A percentile compares a stretch with the other conserved stretches of the same genome.
These are phyloP conservation scores for Acronicta alni DNA, from an alignment of 2,888 invertebrate genomes.

Conservation along the genomic window DNA sequence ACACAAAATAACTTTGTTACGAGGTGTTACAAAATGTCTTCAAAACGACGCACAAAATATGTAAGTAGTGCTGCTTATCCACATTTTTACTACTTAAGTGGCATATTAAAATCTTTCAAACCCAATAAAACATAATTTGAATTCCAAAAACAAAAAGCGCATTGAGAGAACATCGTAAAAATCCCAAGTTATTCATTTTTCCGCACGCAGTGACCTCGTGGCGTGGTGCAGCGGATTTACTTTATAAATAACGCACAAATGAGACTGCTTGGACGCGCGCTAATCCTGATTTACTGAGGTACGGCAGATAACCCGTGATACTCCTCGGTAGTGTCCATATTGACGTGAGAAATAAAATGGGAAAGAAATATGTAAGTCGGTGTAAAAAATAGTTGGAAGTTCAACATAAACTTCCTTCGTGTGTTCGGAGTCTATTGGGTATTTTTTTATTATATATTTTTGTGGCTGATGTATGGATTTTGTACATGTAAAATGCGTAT, in stretches of 20 bases:
- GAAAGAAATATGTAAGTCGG: constrained; percentile 51
- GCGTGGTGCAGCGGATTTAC: constrained; percentile 69
- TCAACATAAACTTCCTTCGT: constrained; percentile 46
- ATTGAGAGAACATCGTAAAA: constrained; percentile 51
- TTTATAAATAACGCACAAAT: constrained; percentile 86
- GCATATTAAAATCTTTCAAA: constrained; percentile 29
- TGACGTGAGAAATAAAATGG: constrained; percentile 51
- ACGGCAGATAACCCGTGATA: constrained; percentile 64
- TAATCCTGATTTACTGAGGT: constrained; percentile 86
- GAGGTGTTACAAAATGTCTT: neutral
- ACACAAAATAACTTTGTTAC: neutral
- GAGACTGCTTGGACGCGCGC: constrained; percentile 75
- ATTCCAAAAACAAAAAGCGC: constrained; percentile 54
- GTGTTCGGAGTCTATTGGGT: constrained; percentile 45
- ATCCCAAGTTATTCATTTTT: constrained; percentile 62
- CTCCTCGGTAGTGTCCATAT: constrained; percentile 62
- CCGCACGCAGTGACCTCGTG: constrained; percentile 63
- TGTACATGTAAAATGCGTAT: constrained; percentile 40
- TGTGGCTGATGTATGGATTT: constrained; percentile 44
- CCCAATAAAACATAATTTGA: constrained; percentile 29
- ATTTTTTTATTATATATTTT: constrained; percentile 23
- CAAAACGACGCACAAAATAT: neutral
- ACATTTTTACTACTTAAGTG: neutral
- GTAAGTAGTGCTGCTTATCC: neutral
- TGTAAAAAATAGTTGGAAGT: constrained; percentile 54